Evolutionary conservation across 2,888 invertebrate species (phyloP), one percentile per base, ranked within the genome.

Genomic region (Pegoplata infirma): DNA sequence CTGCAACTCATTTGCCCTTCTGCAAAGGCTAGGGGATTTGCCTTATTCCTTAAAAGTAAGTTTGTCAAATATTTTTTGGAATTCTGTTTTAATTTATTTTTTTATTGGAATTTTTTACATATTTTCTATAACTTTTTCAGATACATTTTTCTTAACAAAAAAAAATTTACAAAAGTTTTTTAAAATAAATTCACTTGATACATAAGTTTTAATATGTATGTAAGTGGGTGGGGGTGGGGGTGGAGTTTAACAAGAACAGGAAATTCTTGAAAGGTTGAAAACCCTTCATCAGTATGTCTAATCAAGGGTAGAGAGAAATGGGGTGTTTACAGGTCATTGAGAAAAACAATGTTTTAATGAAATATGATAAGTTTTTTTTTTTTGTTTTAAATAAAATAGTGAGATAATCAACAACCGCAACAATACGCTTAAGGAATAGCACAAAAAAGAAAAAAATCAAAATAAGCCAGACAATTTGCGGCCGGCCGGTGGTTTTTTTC

Each of bases 301-400:
- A 17, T 56, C 36, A 64, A 49, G 64, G 49, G 56, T 56, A 51
- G 36, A 40, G 25, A 58, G 73, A 55, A 68, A 59, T 55, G 59
- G 69, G 78, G 69, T 78, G 78, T 78, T 78, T 74, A 59, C 68
- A 74, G 78, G 78, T 73, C 77, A 77, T 77, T 72, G 67, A 67
- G 51, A 46, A 49, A 63, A 5, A n/a, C n/a, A 79, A 79, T 80
- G 73, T 76, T 82, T 80, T 75, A 82, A 80, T 81, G 82, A 76
- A 82, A 81, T 74, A 72, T 64, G 80, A 82, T 81, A 80, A 79
- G 73, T 80, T 78, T 78, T 61, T 63, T n/a, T 75, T 78, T 36
- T 36, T 10, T 5, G 32, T 8, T 14, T 19, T 32, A 16, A 40
- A 14, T 44, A 40, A 36, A 5, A 19, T 36, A 40, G 36, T n/a